Percentiles rank a stretch among this genome's conserved stretches.
phyloP scores from a whole-genome alignment of 2,888 invertebrate genomes.

The Chydorus sphaericus region DNA sequence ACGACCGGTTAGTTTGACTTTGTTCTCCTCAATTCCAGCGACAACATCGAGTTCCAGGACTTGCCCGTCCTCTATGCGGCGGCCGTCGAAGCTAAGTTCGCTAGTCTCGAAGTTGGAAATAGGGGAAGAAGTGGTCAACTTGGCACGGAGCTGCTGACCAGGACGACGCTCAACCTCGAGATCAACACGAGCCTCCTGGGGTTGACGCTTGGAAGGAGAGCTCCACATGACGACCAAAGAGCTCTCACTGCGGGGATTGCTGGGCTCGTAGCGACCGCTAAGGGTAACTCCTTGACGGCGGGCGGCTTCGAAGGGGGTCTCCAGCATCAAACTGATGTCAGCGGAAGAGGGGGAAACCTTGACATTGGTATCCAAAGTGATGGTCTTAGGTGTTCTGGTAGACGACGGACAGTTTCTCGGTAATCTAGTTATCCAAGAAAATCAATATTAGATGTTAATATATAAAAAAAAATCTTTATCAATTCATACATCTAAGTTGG shows the following conservation, averaged over 20 bases:
- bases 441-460: not conserved
- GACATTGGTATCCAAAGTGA: conserved; percentile 2
- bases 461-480: not conserved
- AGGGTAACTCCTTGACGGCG: conserved; percentile 27
- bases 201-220: conserved; percentile 15
- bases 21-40: not conserved
- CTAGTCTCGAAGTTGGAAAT: conserved; percentile 14
- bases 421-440: not conserved
- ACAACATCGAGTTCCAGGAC: conserved; percentile 11
- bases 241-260: not conserved
- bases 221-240: conserved; percentile 12
- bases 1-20: conserved; percentile 1
- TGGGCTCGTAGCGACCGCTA: conserved; percentile 15
- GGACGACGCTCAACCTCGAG: conserved; percentile 18
- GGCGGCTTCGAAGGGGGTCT: conserved; percentile 10
- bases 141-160: not conserved
- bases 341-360: not conserved
- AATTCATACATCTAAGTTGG: conserved; percentile 6
- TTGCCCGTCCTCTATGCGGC: conserved; percentile 6
- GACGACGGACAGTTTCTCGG: conserved; percentile 9
- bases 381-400: conserved; percentile 10
- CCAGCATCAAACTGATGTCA: conserved; percentile 6
- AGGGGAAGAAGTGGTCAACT: not conserved
- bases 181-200: conserved; percentile 17
- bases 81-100: conserved; percentile 10